These are phyloP conservation scores for Paratilapia polleni DNA, from an alignment of 2,113 vertebrate genomes.

Conservation along the genomic window DNA sequence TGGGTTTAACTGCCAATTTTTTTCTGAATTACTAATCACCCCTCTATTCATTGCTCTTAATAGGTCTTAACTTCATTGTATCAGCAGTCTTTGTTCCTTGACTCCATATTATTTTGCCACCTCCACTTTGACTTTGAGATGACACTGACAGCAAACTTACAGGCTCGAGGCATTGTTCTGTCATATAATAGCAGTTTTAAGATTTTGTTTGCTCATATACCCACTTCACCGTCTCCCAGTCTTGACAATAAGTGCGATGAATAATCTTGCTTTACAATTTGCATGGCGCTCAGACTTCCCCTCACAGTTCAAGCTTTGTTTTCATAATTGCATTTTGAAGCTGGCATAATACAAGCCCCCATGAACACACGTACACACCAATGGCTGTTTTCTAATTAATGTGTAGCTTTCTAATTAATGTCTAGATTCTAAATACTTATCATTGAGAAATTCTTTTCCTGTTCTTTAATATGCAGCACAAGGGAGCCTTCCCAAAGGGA, in stretches of 20 bases:
- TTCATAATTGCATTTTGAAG: conserved; percentile 71
- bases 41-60: conserved; percentile 50
- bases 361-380: conserved; percentile 18
- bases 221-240: conserved; percentile 28
- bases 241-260: conserved; percentile 39
- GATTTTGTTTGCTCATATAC: conserved; percentile 57
- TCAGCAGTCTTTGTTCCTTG: conserved; percentile 57
- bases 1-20: conserved; percentile 36
- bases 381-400: conserved; percentile 58
- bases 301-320: conserved; percentile 64
- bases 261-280: conserved; percentile 58
- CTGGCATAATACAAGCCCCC: conserved; percentile 41
- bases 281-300: conserved; percentile 35
- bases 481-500: conserved; percentile 45
- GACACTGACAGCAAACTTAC: conserved; percentile 51
- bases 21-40: conserved; percentile 49
- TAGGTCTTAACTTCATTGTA: conserved; percentile 57
- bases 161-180: conserved; percentile 48
- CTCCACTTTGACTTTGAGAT: conserved; percentile 75
- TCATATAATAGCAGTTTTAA: conserved; percentile 43
- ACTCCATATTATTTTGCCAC: conserved; percentile 57
- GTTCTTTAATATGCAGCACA: conserved; percentile 52
- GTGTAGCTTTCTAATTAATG: conserved; percentile 72
- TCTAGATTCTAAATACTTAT: conserved; percentile 67
- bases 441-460: conserved; percentile 44